phyloP scores from a whole-genome alignment of 2,113 vertebrate species.

The Myrmecophaga tridactyla region DNA sequence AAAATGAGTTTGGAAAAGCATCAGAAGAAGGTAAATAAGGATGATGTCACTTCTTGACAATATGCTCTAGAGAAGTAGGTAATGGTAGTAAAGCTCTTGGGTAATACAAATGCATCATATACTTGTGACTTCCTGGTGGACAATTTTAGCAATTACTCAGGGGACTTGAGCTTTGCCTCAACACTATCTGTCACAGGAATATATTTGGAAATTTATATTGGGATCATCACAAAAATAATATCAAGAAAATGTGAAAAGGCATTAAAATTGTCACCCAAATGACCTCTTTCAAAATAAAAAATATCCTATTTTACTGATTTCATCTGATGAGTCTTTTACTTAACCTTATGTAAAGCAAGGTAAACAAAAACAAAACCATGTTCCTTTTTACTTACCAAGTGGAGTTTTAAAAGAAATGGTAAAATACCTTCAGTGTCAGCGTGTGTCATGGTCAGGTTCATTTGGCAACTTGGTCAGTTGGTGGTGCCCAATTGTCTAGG shows the following conservation, averaged over 20 bases:
- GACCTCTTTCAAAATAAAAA: background rate
- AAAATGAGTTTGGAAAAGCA: background rate
- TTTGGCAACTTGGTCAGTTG: too few species aligned
- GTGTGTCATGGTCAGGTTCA: too few species aligned
- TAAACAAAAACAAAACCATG: too few species aligned
- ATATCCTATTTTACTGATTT: too few species aligned
- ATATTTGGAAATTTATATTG: background rate
- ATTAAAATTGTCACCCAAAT: background rate
- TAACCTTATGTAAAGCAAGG: too few species aligned
- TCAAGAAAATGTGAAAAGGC: background rate
- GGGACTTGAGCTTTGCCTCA: background rate
- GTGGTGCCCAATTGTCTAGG: too few species aligned
- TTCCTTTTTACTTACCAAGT: too few species aligned
- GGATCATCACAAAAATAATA: background rate
- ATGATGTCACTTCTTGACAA: background rate
- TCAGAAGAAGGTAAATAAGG: background rate
- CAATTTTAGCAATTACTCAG: background rate
- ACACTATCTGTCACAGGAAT: background rate
- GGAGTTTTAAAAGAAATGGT: too few species aligned
- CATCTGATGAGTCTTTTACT: too few species aligned
- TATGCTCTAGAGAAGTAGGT: background rate
- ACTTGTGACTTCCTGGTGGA: background rate
- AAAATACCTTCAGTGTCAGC: too few species aligned
- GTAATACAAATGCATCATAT: background rate
- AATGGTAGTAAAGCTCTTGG: background rate